Percentiles rank a stretch among this genome's conserved stretches.
Evolutionary conservation across 2,797 vertebrate species (phyloP).

Genomic region (Schizopygopsis malacanthus): DNA sequence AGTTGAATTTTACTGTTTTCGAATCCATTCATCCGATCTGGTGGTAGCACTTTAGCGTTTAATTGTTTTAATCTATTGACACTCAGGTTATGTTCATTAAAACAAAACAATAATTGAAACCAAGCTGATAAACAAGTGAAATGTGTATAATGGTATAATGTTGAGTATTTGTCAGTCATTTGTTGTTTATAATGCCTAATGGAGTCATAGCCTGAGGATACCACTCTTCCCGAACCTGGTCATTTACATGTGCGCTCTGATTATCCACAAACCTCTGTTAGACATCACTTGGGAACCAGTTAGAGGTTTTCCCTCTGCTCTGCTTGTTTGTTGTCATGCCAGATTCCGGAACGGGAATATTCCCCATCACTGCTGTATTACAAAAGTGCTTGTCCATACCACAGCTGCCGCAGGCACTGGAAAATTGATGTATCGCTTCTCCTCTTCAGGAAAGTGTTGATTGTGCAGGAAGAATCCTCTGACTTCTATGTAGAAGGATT

Average conservation of each 20-base stretch:
- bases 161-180: no score
- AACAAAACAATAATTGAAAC: not conserved
- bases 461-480: not conserved
- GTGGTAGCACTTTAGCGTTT: no score
- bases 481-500: not conserved
- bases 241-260: constrained; percentile 15
- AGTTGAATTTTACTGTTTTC: no score
- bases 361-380: not conserved
- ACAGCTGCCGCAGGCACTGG: not conserved
- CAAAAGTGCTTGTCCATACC: constrained; percentile 3
- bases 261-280: not conserved
- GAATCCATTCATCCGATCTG: no score
- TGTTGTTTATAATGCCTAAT: not conserved
- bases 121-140: not conserved
- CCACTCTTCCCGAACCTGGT: not conserved
- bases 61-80: not conserved
- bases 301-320: constrained; percentile 7
- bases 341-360: constrained; percentile 12
- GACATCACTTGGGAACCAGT: not conserved
- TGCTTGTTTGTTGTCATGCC: constrained; percentile 18
- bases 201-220: not conserved
- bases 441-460: constrained; percentile 8
- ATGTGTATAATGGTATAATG: not conserved
- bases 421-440: constrained; percentile 17
- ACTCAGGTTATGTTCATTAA: no score